A percentile compares a stretch with the other conserved stretches of the same genome.
phyloP scores from a whole-genome alignment of 1,140 invertebrate genomes.

The Drosophila quadrilineata region DNA sequence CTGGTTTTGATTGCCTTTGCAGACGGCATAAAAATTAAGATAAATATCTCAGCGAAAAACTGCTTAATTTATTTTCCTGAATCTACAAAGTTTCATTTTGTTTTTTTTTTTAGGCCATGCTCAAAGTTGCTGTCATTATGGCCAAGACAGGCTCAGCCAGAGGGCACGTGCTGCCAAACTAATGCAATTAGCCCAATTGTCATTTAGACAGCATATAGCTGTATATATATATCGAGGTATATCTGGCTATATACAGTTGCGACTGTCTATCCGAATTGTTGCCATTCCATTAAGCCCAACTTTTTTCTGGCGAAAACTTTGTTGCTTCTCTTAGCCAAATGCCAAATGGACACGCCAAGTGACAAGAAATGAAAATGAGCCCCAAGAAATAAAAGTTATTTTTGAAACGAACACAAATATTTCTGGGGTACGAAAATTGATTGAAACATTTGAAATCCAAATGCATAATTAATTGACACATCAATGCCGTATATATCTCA shows the following conservation, averaged over 20 bases:
- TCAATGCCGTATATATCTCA: no score
- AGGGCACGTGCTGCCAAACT: slow-evolving; percentile 48
- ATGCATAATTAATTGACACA: slow-evolving; percentile 71
- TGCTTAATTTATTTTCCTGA: slow-evolving; percentile 59
- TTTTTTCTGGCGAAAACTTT: slow-evolving; percentile 48
- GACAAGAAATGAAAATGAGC: no score
- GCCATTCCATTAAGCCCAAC: slow-evolving; percentile 66
- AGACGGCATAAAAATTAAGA: slow-evolving; percentile 60
- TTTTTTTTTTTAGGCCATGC: no score
- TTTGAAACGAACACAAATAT: neutral
- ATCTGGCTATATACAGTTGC: neutral
- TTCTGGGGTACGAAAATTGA: slow-evolving; percentile 27
- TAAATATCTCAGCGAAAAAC: slow-evolving; percentile 64
- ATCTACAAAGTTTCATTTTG: slow-evolving; percentile 45
- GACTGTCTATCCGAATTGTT: slow-evolving; percentile 34
- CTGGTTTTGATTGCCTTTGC: no score
- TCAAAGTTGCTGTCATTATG: slow-evolving; percentile 59
- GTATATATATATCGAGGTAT: neutral
- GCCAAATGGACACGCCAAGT: slow-evolving; percentile 28
- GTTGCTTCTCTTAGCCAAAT: slow-evolving; percentile 27
- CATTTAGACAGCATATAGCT: slow-evolving; percentile 52
- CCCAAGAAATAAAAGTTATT: no score
- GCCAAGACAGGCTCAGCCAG: slow-evolving; percentile 27
- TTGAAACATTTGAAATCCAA: slow-evolving; percentile 50
- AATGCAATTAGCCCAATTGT: slow-evolving; percentile 77